Conservation (phyloP, 1,140 invertebrate species). For the Drosophila takahashii region DNA sequence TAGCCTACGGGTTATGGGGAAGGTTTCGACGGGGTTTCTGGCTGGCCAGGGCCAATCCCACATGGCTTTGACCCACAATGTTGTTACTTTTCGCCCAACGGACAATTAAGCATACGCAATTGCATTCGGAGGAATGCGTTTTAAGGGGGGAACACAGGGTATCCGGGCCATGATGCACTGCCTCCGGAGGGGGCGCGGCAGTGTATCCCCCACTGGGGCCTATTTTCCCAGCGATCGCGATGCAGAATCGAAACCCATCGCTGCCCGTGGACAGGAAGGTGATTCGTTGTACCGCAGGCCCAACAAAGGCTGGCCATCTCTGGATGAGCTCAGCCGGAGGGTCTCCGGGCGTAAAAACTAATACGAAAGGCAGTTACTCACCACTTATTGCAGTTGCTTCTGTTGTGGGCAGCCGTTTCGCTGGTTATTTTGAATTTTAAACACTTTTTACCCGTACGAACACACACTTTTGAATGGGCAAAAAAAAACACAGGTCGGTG, state of each 20-base stretch:
- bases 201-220: not conserved
- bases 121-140: not conserved
- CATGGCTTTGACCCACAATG: constrained; percentile 27
- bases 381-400: constrained; percentile 21
- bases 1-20: not conserved
- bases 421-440: constrained; percentile 39
- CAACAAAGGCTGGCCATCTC: constrained; percentile 6
- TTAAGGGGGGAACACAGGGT: not conserved
- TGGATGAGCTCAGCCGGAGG: not conserved
- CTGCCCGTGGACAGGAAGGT: constrained; percentile 5
- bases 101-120: constrained; percentile 39
- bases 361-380: constrained; percentile 14
- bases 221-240: not conserved
- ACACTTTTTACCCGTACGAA: constrained; percentile 38
- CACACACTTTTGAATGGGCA: constrained; percentile 62
- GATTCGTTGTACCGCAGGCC: constrained; percentile 15
- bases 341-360: not conserved
- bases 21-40: not conserved
- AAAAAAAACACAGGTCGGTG: constrained; percentile 33
- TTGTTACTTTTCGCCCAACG: constrained; percentile 68
- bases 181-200: not conserved
- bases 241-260: constrained; percentile 1
- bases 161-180: not conserved
- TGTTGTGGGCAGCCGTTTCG: constrained; percentile 5
- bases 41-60: not conserved